Conservation (phyloP, 2,113 vertebrate species). For the Atherinomorus stipes region DNA sequence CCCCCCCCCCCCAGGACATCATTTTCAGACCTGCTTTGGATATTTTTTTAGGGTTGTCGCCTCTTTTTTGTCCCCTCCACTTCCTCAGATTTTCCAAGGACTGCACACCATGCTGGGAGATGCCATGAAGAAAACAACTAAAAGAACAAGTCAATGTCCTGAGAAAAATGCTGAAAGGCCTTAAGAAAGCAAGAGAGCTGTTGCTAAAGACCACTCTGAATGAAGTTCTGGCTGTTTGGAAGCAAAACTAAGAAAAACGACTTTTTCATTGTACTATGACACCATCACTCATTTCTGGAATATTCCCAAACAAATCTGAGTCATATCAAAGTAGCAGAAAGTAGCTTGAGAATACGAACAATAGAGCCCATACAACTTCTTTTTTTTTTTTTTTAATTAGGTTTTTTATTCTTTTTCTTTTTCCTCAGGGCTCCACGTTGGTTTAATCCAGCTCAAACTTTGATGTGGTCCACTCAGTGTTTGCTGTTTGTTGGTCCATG, state of each 20-base stretch:
- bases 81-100: not conserved
- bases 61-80: too few species aligned
- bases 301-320: not conserved
- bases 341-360: not conserved
- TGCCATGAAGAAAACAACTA: not conserved
- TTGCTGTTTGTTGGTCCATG: constrained; percentile 5
- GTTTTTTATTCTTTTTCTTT: not conserved
- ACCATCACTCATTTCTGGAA: not conserved
- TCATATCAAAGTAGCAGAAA: constrained; percentile 18
- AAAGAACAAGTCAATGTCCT: not conserved
- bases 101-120: not conserved
- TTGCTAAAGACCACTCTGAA: not conserved
- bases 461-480: not conserved
- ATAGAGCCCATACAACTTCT: not conserved
- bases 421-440: not conserved
- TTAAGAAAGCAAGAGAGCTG: not conserved
- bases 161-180: not conserved
- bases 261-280: not conserved
- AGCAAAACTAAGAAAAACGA: not conserved
- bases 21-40: too few species aligned
- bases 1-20: too few species aligned
- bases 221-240: not conserved
- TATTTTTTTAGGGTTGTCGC: too few species aligned
- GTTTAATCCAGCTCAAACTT: not conserved
- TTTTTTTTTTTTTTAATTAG: not conserved